A percentile compares a stretch with the other conserved stretches of the same genome.
Evolutionary conservation across 53 echinoderm and acorn worm genomes (phyloP).

Genomic region (Apostichopus leukothele): DNA sequence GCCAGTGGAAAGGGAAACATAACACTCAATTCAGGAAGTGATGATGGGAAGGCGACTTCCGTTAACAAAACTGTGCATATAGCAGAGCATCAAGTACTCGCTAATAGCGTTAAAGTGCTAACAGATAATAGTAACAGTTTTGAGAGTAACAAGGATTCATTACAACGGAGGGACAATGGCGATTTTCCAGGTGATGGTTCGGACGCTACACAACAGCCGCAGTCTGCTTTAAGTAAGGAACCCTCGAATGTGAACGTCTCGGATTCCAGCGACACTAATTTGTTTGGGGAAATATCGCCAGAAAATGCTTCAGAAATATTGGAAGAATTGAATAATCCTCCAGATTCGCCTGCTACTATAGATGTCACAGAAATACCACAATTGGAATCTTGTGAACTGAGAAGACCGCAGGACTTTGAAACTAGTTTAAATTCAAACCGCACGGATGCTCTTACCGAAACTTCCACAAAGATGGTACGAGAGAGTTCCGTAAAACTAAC

Average conservation of each 20-base stretch:
- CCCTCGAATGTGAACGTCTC: background rate
- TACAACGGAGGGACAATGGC: conserved; percentile 20
- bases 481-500: conserved; percentile 25
- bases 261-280: background rate
- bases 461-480: conserved; percentile 39
- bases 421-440: conserved; percentile 35
- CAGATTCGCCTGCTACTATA: conserved; percentile 57
- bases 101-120: background rate
- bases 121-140: background rate
- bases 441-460: conserved; percentile 20
- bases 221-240: background rate
- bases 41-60: conserved; percentile 6
- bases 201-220: background rate
- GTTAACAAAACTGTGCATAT: background rate
- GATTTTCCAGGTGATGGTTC: conserved; percentile 14
- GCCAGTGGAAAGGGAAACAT: conserved; percentile 32
- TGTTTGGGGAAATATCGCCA: conserved; percentile 3
- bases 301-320: conserved; percentile 15
- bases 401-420: conserved; percentile 48
- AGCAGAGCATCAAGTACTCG: background rate
- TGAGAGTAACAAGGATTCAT: background rate
- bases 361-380: conserved; percentile 55
- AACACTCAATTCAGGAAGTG: conserved; percentile 39
- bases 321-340: background rate
- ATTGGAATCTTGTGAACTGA: conserved; percentile 31